A percentile compares a stretch with the other conserved stretches of the same genome.
phyloP scores from a whole-genome alignment of 2,888 invertebrate species.

The Peribatodes rhomboidaria region DNA sequence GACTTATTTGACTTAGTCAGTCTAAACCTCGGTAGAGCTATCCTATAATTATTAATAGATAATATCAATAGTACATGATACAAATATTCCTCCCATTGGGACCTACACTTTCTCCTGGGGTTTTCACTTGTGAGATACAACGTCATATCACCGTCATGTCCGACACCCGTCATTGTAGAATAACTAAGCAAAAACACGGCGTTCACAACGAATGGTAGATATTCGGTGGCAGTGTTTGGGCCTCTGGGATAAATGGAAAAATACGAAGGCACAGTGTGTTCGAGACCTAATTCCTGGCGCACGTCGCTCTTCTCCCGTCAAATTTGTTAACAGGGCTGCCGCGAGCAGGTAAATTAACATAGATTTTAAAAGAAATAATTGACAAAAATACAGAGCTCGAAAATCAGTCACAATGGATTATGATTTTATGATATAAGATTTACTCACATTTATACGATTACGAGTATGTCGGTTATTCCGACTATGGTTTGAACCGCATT shows the following conservation, averaged over 20 bases:
- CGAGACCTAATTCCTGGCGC: conserved; percentile 74
- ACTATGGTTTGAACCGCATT: too few relatives aligned
- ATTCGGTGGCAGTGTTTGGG: conserved; percentile 13
- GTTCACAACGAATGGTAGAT: background rate
- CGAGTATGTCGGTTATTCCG: too few relatives aligned
- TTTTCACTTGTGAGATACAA: conserved; percentile 28
- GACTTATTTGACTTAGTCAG: too few relatives aligned
- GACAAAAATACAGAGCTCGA: too few relatives aligned
- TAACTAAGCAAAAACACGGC: conserved; percentile 53
- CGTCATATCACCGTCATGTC: conserved; percentile 47
- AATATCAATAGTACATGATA: too few relatives aligned
- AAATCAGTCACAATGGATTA: too few relatives aligned
- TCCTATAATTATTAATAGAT: too few relatives aligned
- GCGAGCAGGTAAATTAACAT: conserved; percentile 21
- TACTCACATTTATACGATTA: too few relatives aligned
- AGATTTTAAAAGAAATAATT: background rate
- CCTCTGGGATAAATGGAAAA: conserved; percentile 52
- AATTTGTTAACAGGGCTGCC: conserved; percentile 73
- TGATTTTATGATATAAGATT: too few relatives aligned
- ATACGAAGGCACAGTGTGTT: conserved; percentile 63
- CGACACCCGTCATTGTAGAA: conserved; percentile 67
- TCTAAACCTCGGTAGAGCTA: too few relatives aligned
- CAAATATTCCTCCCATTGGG: too few relatives aligned
- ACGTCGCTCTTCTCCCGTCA: conserved; percentile 73
- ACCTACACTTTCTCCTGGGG: background rate